These are phyloP conservation scores for Choreutis nemorana DNA, from an alignment of 2,888 invertebrate genomes.

Conservation along the genomic window DNA sequence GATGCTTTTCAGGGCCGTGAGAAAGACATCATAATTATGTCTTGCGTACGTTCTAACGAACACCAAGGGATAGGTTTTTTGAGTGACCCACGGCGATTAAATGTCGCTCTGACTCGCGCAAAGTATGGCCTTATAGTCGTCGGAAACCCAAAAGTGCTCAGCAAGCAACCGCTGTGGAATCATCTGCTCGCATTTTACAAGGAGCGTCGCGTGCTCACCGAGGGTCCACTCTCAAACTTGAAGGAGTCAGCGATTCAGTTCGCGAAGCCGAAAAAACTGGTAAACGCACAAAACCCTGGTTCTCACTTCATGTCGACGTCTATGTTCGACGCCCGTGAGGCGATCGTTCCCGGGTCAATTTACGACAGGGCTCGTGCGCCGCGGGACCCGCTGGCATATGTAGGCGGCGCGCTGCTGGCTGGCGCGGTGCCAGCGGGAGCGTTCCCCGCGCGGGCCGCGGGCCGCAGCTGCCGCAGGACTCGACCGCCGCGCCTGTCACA, in stretches of 20 bases:
- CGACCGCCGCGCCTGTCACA: slow-evolving; percentile 65
- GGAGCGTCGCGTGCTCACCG: slow-evolving; percentile 95
- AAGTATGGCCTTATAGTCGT: slow-evolving; percentile 98
- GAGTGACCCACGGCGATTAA: slow-evolving; percentile 96
- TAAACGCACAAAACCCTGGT: slow-evolving; percentile 94
- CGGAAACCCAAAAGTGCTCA: slow-evolving; percentile 98
- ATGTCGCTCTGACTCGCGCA: slow-evolving; percentile 97
- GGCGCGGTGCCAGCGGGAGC: slow-evolving; percentile 93
- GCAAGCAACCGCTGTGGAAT: slow-evolving; percentile 98
- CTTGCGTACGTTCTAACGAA: slow-evolving; percentile 98
- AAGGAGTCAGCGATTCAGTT: slow-evolving; percentile 97
- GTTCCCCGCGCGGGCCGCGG: slow-evolving; percentile 86
- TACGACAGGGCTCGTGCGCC: slow-evolving; percentile 86
- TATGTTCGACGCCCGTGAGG: slow-evolving; percentile 96
- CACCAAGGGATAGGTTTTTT: slow-evolving; percentile 99
- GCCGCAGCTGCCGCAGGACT: slow-evolving; percentile 68
- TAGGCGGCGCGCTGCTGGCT: slow-evolving; percentile 79
- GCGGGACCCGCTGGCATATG: slow-evolving; percentile 93
- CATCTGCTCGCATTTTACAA: slow-evolving; percentile 97
- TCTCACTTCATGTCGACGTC: slow-evolving; percentile 98
- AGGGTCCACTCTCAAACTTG: slow-evolving; percentile 96
- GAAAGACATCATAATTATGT: slow-evolving; percentile 99
- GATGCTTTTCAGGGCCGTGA: slow-evolving; percentile 99
- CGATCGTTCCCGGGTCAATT: slow-evolving; percentile 91
- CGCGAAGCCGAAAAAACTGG: slow-evolving; percentile 95